phyloP scores from a whole-genome alignment of 2,888 invertebrate genomes.

The Stictocephala bisonia region DNA sequence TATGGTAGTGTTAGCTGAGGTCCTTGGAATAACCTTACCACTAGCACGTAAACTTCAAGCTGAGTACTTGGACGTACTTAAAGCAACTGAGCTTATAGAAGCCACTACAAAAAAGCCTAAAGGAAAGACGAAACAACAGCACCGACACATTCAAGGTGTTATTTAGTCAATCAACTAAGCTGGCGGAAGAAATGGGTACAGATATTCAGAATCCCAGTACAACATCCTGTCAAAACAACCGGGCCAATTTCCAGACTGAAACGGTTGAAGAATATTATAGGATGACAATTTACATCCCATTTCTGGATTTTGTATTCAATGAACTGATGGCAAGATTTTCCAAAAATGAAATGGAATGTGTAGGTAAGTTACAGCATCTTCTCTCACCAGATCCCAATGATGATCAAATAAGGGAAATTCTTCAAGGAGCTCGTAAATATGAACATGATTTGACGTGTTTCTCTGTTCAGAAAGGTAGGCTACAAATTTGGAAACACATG shows the following conservation, averaged over 20 bases:
- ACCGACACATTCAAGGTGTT: slow-evolving; percentile 30
- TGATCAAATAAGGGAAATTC: background rate
- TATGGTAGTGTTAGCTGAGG: slow-evolving; percentile 35
- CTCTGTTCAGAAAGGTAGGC: slow-evolving; percentile 2
- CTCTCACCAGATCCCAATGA: background rate
- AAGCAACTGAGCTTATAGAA: slow-evolving; percentile 34
- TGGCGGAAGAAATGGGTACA: slow-evolving; percentile 22
- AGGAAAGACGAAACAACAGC: slow-evolving; percentile 22
- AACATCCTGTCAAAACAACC: background rate
- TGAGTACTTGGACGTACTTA: slow-evolving; percentile 23
- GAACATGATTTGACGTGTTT: slow-evolving; percentile 22
- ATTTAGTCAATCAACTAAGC: slow-evolving; percentile 5
- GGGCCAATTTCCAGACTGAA: slow-evolving; percentile 14
- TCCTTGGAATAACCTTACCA: slow-evolving; percentile 36
- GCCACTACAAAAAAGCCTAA: background rate
- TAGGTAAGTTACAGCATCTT: slow-evolving; percentile 4
- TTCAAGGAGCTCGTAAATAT: background rate
- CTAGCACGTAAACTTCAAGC: slow-evolving; percentile 27
- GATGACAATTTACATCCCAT: slow-evolving; percentile 39
- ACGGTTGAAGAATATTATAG: slow-evolving; percentile 41
- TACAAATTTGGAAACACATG: slow-evolving; percentile 26
- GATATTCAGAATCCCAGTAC: slow-evolving; percentile 37
- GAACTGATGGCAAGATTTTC: background rate
- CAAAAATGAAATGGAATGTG: background rate
- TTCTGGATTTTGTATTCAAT: slow-evolving; percentile 38